Evolutionary conservation across 2,888 invertebrate genomes (phyloP), one percentile per base, ranked within the genome.

Genomic region (Tenthredo amoena): DNA sequence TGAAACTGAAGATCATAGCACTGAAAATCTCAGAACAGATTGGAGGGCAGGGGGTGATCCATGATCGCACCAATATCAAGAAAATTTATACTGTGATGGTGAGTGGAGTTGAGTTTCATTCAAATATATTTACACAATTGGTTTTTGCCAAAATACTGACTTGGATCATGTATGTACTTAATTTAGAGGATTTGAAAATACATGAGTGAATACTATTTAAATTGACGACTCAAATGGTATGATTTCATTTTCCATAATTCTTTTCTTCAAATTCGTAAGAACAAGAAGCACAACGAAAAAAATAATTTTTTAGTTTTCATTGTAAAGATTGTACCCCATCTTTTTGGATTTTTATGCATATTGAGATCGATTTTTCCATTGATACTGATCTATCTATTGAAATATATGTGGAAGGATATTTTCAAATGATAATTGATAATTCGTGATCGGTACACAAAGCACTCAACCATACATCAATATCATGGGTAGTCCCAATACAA

Each of bases 41-140:
- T 85, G 85, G 85, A 82, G 85, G 68, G 85, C 82, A 21, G 85
- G 85, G 9, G 85, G 85, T 26, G 85, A 85, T 83, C 85, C 85
- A 15, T 85, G 85, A 85, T 82, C 40, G 58, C 7, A 65, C 12
- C 15, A 71, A 84, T 34, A 18, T 18, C 7, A 55, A 34, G 21
- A 40, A 40, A 26, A 18, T 12, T 31, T n/a, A 15, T 47, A 26
- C 76, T 50, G 50, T 31, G 7, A 77, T 50, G 47, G 76, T 31
- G 18, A 77, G 47, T 77, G 0, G 31, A 18, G 26, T 77, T 1
- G 21, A 15, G 18, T 18, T 10, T 47, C 26, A 50, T 77, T 50
- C 21, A 21, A 74, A 74, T 43, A 47, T 26, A 21, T 21, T 74
- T 21, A 47, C 18, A 15, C 12, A 0, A 21, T 15, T 47, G 9